A percentile compares a stretch with the other conserved stretches of the same genome.
phyloP scores from a whole-genome alignment of 2,113 vertebrate species.

The Hippolais icterina region DNA sequence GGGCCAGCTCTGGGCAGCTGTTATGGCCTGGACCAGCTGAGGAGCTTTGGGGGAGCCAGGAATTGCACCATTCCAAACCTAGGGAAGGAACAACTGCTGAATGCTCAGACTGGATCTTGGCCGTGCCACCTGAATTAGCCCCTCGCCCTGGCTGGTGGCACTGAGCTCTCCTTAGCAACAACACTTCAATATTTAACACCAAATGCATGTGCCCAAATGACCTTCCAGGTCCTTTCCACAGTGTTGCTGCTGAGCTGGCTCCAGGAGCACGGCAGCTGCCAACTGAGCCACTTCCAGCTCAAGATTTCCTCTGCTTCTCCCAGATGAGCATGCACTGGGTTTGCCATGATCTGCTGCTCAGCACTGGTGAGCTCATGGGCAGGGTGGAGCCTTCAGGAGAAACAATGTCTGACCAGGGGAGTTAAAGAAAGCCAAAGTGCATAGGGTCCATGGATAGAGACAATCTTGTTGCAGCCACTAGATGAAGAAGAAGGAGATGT shows the following conservation, averaged over 20 bases:
- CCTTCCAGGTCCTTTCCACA: slow-evolving; percentile 3
- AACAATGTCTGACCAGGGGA: background rate
- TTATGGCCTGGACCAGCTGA: background rate
- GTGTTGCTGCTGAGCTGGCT: background rate
- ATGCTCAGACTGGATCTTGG: background rate
- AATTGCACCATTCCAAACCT: background rate
- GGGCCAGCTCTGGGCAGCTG: background rate
- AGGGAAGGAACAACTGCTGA: background rate
- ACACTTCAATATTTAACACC: slow-evolving; percentile 31
- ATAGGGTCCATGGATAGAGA: background rate
- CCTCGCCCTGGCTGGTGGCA: background rate
- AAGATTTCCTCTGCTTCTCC: background rate
- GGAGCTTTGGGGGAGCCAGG: background rate
- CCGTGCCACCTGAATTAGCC: fast-evolving
- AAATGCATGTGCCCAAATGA: background rate
- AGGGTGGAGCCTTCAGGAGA: background rate
- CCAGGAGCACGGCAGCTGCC: background rate
- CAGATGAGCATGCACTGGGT: background rate
- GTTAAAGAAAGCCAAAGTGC: background rate
- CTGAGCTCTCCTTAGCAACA: slow-evolving; percentile 22
- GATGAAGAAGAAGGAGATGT: background rate
- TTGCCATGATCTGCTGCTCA: background rate
- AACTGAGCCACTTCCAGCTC: background rate
- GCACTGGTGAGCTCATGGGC: background rate
- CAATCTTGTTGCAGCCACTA: background rate